Percentiles rank a stretch among this genome's conserved stretches.
Conservation (phyloP, 2,797 vertebrate species). For the Harpagifer antarcticus region DNA sequence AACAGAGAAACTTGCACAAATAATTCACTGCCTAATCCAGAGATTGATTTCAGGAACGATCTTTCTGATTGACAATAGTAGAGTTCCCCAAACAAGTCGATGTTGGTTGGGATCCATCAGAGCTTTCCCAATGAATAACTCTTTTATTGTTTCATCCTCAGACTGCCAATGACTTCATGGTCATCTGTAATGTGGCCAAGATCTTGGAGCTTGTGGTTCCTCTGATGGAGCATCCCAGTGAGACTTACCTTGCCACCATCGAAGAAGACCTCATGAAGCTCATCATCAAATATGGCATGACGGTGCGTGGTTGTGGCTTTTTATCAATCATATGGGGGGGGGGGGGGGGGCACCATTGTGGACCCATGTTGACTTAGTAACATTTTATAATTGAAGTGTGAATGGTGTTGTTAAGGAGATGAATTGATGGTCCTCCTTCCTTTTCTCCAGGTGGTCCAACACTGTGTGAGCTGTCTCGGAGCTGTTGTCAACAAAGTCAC, state of each 20-base stretch:
- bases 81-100: not conserved
- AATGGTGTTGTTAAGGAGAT: not conserved
- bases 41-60: not conserved
- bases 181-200: slow-evolving; percentile 99
- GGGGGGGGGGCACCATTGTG: too few relatives aligned
- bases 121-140: not conserved
- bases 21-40: not conserved
- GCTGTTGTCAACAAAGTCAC: slow-evolving; percentile 98
- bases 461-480: slow-evolving; percentile 98
- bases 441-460: slow-evolving; percentile 91
- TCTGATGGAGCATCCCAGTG: slow-evolving; percentile 97
- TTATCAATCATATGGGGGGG: not conserved
- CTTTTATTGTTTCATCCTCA: slow-evolving; percentile 59
- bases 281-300: slow-evolving; percentile 99
- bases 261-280: slow-evolving; percentile 99
- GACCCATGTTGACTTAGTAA: not conserved
- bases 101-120: not conserved
- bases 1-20: not conserved
- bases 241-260: slow-evolving; percentile 96
- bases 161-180: slow-evolving; percentile 99
- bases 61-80: not conserved
- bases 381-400: not conserved
- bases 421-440: not conserved
- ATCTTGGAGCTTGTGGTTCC: slow-evolving; percentile 97
- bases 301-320: slow-evolving; percentile 82